Evolutionary conservation across 2,113 vertebrate species (phyloP), one percentile per base, ranked within the genome.

Genomic region (Gasterosteus aculeatus): DNA sequence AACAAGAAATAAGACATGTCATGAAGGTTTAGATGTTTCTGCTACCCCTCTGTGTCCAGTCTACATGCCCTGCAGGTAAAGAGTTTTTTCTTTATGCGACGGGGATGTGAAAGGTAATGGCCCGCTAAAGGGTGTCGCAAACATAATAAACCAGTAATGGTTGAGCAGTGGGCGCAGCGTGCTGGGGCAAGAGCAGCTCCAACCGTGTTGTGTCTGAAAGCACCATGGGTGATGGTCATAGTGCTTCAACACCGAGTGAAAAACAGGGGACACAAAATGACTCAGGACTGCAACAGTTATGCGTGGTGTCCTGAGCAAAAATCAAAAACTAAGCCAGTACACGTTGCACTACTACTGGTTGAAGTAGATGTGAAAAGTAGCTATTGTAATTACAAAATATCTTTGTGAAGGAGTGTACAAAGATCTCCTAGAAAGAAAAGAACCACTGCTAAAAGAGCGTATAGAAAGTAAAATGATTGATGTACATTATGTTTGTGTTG

Each of bases 401-500:
- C 47, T 58, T 5, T 41, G 10, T 60, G 11, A 10, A 56, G 53
- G 53, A 59, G 56, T 42, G 5, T 35, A 51, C 38, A 38, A 35
- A 42, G 6, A 35, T 42, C 49, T 16, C n/a, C 41, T 56, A 31
- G 22, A 33, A 19, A 39, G 10, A 9, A 6, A 63, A 51, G 9
- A 44, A n/a, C 7, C 15, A 33, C 44, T 42, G 15, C 46, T 9
- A 35, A 38, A 75, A 67, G 38, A 41, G 39, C 39, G 57, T 66
- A 15, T 61, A 74, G 22, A 29, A 68, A 77, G 65, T 61, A 11
- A 80, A 44, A 51, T 76, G 77, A 84, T 41, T 80, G 79, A 81
- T 47, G 39, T 70, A 59, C 33, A 19, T 8, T 35, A 57, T 80
- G 78, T 68, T 69, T 75, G 69, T 53, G 83, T 88, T 71, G 89